These are phyloP conservation scores for Notamacropus eugenii DNA, from an alignment of 2,797 vertebrate species.

Conservation along the genomic window DNA sequence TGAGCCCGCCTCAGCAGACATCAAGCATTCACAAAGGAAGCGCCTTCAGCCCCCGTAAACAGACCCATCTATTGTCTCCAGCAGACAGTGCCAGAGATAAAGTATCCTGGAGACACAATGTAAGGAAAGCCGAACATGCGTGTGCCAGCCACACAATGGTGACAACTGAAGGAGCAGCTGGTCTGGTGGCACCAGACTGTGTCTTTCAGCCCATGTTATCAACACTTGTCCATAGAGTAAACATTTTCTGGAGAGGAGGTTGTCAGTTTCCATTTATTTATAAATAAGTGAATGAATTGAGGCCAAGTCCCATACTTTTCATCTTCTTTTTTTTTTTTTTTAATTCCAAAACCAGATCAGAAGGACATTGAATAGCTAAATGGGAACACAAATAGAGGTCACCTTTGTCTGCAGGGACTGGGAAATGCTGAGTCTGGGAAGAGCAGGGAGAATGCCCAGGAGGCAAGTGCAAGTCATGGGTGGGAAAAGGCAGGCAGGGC, in stretches of 20 bases:
- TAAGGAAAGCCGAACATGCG: constrained; percentile 71
- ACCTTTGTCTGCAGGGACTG: constrained; percentile 64
- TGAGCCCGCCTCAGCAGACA: constrained; percentile 79
- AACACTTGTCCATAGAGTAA: constrained; percentile 76
- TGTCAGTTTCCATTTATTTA: constrained; percentile 82
- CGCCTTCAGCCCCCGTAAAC: constrained; percentile 71
- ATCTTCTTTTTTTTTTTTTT: constrained; percentile 67
- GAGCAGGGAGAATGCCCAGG: constrained; percentile 27
- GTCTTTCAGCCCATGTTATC: constrained; percentile 82
- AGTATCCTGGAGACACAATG: constrained; percentile 77
- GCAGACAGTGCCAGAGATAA: constrained; percentile 78
- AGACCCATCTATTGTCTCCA: constrained; percentile 78
- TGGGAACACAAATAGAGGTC: constrained; percentile 48
- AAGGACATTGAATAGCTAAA: constrained; percentile 51
- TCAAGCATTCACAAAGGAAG: constrained; percentile 77
- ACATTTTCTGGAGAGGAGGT: constrained; percentile 68
- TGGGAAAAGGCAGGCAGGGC: constrained; percentile 64
- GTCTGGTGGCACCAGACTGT: constrained; percentile 82
- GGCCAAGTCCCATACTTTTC: constrained; percentile 73
- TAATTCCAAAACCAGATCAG: constrained; percentile 65
- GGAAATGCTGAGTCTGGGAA: constrained; percentile 66
- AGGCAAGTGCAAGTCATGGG: constrained; percentile 50
- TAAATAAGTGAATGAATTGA: constrained; percentile 75
- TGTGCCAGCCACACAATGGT: constrained; percentile 81
- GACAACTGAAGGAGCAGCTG: constrained; percentile 82